Conservation (phyloP, 1,140 invertebrate species). For the Pseudomyrmex dendroicus region DNA sequence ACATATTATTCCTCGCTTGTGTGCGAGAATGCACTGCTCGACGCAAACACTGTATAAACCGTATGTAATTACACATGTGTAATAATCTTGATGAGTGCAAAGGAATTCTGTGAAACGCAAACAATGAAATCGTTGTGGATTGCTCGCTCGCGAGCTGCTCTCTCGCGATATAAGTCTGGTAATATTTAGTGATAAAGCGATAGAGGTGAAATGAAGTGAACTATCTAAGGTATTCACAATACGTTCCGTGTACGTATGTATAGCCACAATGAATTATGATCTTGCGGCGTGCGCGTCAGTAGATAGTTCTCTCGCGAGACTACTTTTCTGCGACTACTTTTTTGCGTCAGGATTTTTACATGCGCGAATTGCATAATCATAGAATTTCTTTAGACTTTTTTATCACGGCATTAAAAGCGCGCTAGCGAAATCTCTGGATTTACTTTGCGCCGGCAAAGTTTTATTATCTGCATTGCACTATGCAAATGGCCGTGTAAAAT, state of each 20-base stretch:
- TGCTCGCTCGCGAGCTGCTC: slow-evolving; percentile 35
- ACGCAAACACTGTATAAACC: background rate
- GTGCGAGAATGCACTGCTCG: background rate
- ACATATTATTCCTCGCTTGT: slow-evolving; percentile 26
- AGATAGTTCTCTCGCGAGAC: slow-evolving; percentile 8
- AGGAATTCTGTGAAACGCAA: slow-evolving; percentile 49
- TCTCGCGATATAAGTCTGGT: slow-evolving; percentile 50
- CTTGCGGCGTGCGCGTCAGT: slow-evolving; percentile 24
- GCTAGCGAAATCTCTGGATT: background rate
- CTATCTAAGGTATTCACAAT: slow-evolving; percentile 71
- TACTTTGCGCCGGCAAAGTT: background rate
- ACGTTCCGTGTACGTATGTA: slow-evolving; percentile 50
- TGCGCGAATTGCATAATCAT: slow-evolving; percentile 22
- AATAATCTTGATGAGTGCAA: slow-evolving; percentile 51
- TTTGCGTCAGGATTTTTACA: background rate
- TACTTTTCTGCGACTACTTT: slow-evolving; percentile 5
- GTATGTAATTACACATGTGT: slow-evolving; percentile 12
- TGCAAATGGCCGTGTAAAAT: slow-evolving; percentile 27
- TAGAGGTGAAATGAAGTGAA: slow-evolving; percentile 64
- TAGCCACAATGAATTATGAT: slow-evolving; percentile 58
- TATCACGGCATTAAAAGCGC: slow-evolving; percentile 17
- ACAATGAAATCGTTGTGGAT: slow-evolving; percentile 66
- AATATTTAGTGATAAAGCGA: slow-evolving; percentile 71
- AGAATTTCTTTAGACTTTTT: slow-evolving; percentile 18
- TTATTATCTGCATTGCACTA: slow-evolving; percentile 36